Conservation (phyloP, 2,797 vertebrate genomes). For the Myotis vivesi region DNA sequence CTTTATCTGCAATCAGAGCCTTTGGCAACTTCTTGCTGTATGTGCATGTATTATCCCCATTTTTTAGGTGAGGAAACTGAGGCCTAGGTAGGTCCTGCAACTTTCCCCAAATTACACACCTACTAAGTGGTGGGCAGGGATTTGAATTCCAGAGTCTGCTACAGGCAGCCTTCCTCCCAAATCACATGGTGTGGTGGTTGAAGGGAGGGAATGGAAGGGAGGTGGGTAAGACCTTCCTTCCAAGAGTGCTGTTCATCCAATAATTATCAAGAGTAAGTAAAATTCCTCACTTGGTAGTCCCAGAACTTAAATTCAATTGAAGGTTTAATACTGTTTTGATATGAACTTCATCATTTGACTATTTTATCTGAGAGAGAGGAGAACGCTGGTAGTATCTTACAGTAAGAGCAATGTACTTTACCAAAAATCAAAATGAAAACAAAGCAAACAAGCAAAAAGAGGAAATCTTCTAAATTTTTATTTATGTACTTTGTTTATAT, state of each 20-base stretch:
- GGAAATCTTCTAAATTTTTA: not conserved
- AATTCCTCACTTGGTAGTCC: not conserved
- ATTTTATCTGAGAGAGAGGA: not conserved
- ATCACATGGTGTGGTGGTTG: not conserved
- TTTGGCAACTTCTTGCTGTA: no score
- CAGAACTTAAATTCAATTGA: not conserved
- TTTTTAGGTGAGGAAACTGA: no score
- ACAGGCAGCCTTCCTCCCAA: not conserved
- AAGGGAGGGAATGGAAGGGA: no score
- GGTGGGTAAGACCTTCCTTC: not conserved
- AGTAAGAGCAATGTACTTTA: not conserved
- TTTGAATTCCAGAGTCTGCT: no score
- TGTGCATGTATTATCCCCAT: no score
- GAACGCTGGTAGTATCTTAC: not conserved
- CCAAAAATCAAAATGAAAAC: not conserved
- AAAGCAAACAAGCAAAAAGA: conserved; percentile 7
- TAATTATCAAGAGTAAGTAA: not conserved
- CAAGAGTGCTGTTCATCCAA: not conserved
- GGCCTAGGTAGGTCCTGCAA: no score
- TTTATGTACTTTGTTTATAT: not conserved
- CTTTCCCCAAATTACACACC: no score
- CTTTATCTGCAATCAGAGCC: no score
- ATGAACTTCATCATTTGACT: not conserved
- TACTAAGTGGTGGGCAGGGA: no score
- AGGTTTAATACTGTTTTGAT: not conserved